Conservation (phyloP, 2,113 vertebrate genomes). For the Cyphomyrus plagiostoma region DNA sequence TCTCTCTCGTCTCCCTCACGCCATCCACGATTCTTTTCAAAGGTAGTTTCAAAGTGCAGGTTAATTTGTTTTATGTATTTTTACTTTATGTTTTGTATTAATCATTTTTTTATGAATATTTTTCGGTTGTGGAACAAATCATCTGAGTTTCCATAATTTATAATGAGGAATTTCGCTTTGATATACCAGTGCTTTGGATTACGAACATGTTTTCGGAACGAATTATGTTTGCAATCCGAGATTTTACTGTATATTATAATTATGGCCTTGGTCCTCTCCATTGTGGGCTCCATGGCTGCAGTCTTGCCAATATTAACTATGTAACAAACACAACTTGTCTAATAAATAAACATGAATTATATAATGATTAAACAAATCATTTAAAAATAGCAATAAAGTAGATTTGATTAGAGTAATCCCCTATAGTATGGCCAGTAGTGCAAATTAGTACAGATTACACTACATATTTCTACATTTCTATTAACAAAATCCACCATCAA, state of each 20-base stretch:
- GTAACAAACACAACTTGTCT: background rate
- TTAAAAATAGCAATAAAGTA: background rate
- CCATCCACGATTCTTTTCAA: too few relatives aligned
- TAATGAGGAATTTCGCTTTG: too few relatives aligned
- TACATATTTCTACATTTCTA: background rate
- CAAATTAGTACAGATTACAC: background rate
- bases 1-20: too few relatives aligned
- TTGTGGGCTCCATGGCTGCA: background rate
- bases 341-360: background rate
- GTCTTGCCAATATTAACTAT: background rate
- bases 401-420: background rate
- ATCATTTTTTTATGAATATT: too few relatives aligned
- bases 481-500: background rate
- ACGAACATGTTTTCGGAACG: too few relatives aligned
- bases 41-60: too few relatives aligned
- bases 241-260: background rate
- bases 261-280: background rate
- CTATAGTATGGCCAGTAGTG: background rate
- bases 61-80: too few relatives aligned
- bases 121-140: too few relatives aligned
- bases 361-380: background rate
- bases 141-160: too few relatives aligned
- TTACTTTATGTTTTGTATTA: too few relatives aligned
- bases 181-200: too few relatives aligned
- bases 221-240: too few relatives aligned